phyloP scores from a whole-genome alignment of 1,140 invertebrate genomes.

The Lepidurus couesii region DNA sequence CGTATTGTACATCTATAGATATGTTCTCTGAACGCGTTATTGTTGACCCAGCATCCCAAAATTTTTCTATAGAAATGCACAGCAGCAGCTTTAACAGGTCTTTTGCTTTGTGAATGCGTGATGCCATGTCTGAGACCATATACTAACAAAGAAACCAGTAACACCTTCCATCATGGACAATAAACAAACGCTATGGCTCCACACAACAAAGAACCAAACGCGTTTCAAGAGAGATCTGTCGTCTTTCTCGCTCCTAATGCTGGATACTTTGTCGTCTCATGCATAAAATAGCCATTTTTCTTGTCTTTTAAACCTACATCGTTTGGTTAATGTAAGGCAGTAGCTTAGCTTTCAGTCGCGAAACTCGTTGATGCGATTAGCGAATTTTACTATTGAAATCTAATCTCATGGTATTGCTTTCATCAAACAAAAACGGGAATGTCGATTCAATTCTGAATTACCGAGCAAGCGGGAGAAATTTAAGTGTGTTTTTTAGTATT shows the following conservation, averaged over 20 bases:
- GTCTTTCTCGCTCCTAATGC: neutral
- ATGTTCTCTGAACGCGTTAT: neutral
- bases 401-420: no score
- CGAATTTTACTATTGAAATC: no score
- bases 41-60: neutral
- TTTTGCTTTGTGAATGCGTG: neutral
- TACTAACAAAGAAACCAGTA: neutral
- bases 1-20: no score
- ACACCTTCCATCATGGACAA: conserved; percentile 15
- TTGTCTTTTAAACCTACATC: neutral
- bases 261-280: neutral
- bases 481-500: no score
- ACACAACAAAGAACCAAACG: neutral
- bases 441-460: no score
- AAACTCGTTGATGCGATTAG: no score
- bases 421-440: no score
- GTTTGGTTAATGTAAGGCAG: neutral
- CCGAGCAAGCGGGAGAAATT: no score
- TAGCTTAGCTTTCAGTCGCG: no score
- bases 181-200: neutral
- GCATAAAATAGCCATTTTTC: conserved; percentile 7
- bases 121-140: neutral
- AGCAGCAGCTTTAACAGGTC: conserved; percentile 9
- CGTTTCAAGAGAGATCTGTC: conserved; percentile 12
- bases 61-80: neutral